Conservation (phyloP, 2,888 invertebrate genomes). For the Slavum lentiscoides region DNA sequence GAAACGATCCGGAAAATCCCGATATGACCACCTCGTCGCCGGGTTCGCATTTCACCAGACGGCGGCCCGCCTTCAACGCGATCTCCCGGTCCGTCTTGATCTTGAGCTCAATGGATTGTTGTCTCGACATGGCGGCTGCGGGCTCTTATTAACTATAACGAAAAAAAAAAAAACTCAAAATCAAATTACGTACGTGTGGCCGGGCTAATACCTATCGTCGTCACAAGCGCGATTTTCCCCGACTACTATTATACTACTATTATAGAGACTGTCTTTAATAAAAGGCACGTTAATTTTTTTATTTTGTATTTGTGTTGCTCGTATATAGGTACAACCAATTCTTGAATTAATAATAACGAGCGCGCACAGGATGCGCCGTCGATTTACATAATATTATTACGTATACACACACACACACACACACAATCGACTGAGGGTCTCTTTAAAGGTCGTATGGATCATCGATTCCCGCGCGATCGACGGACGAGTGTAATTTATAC, state of each 20-base stretch:
- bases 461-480: neutral
- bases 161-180: neutral
- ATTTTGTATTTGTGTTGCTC: too few relatives aligned
- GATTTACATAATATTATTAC: constrained; percentile 38
- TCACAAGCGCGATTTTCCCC: neutral
- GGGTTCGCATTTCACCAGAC: constrained; percentile 65
- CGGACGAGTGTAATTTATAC: neutral
- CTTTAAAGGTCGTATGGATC: constrained; percentile 34
- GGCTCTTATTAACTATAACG: neutral
- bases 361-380: constrained; percentile 36
- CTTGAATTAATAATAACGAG: constrained; percentile 8
- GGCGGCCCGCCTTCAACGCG: constrained; percentile 60
- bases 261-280: neutral
- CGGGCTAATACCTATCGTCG: too few relatives aligned
- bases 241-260: too few relatives aligned
- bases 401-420: too few relatives aligned
- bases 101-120: constrained; percentile 49
- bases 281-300: neutral
- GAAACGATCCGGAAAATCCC: constrained; percentile 74
- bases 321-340: neutral
- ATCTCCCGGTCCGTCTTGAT: constrained; percentile 52
- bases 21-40: constrained; percentile 71
- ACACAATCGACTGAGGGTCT: neutral
- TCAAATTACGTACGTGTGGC: neutral
- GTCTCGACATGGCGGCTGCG: constrained; percentile 40